phyloP scores from a whole-genome alignment of 2,113 vertebrate species.

The Scopus umbretta region DNA sequence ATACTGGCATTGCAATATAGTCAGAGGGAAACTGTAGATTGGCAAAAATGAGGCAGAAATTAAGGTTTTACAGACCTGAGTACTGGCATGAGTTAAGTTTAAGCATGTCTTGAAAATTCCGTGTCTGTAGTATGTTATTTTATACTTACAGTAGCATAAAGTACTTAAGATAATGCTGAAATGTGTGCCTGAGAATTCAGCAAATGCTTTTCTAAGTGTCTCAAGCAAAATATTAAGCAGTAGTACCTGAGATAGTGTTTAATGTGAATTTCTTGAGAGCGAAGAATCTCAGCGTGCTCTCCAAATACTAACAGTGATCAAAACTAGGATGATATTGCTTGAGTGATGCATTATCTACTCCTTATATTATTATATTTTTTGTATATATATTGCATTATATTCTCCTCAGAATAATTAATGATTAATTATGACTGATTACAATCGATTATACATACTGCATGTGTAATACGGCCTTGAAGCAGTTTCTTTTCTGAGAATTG shows the following conservation, averaged over 20 bases:
- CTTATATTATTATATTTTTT: too few species aligned
- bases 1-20: neutral
- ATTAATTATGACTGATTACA: neutral
- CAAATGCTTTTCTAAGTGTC: neutral
- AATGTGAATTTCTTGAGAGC: neutral
- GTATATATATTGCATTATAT: too few species aligned
- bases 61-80: neutral
- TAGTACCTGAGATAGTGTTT: neutral
- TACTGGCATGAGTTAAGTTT: neutral
- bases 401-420: neutral
- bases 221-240: neutral
- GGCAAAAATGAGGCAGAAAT: neutral
- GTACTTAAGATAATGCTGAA: neutral
- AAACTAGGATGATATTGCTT: neutral
- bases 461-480: neutral
- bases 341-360: neutral
- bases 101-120: neutral
- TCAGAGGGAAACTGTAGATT: neutral
- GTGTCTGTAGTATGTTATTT: neutral
- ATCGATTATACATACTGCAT: neutral
- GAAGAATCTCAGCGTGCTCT: neutral
- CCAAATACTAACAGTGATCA: neutral
- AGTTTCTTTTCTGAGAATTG: neutral
- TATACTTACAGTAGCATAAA: neutral
- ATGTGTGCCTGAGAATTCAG: conserved; percentile 4